phyloP scores from a whole-genome alignment of 2,888 invertebrate genomes.

The Folsomia manolachei region DNA sequence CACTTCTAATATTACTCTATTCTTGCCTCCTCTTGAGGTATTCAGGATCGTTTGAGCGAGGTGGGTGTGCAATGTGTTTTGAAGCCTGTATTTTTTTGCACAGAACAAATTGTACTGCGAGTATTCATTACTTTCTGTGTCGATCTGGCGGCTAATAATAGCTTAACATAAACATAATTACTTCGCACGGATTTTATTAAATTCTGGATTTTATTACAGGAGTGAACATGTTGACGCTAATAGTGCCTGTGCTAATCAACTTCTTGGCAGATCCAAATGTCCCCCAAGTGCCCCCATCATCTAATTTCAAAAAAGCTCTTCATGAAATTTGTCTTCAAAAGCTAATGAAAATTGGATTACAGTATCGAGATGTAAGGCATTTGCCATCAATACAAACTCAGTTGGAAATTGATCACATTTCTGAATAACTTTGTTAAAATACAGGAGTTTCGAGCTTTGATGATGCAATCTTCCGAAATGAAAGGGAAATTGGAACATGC shows the following conservation, averaged over 20 bases:
- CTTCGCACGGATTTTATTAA: no score
- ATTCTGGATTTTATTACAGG: constrained; percentile 67
- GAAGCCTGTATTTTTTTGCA: no score
- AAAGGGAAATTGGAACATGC: constrained; percentile 81
- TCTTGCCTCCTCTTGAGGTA: not conserved
- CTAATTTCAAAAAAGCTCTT: constrained; percentile 60
- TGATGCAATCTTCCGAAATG: constrained; percentile 77
- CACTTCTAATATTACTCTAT: constrained; percentile 20
- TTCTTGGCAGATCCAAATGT: constrained; percentile 71
- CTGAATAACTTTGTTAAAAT: not conserved
- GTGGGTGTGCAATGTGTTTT: constrained; percentile 24
- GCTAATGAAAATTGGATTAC: constrained; percentile 87
- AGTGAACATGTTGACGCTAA: constrained; percentile 79
- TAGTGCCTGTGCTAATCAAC: constrained; percentile 86
- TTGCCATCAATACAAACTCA: not conserved
- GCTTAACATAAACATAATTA: no score
- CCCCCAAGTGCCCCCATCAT: constrained; percentile 51
- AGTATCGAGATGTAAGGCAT: constrained; percentile 74
- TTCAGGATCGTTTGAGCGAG: constrained; percentile 35
- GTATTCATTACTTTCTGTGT: no score
- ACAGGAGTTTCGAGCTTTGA: constrained; percentile 84
- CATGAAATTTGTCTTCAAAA: constrained; percentile 87
- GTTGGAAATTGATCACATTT: not conserved
- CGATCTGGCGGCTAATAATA: no score
- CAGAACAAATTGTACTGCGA: not conserved